Evolutionary conservation across 1,140 invertebrate species (phyloP).

Genomic region (Heterodera carotae): DNA sequence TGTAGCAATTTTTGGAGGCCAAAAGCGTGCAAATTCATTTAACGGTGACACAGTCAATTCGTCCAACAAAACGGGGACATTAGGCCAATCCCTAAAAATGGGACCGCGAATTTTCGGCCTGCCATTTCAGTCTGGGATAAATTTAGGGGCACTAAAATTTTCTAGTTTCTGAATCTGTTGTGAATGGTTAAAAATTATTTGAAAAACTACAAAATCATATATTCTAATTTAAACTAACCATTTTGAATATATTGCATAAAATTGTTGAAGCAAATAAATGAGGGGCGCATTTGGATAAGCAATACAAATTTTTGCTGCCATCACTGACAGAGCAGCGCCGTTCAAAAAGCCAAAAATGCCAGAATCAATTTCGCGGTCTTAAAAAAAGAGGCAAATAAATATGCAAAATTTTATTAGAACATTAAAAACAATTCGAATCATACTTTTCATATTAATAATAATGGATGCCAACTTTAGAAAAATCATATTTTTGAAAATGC

Average conservation of each 20-base stretch:
- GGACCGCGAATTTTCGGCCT: no score
- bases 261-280: slow-evolving; percentile 17
- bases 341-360: slow-evolving; percentile 24
- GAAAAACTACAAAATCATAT: neutral
- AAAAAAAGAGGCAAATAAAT: neutral
- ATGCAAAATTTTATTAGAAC: no score
- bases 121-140: no score
- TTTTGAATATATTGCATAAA: slow-evolving; percentile 3
- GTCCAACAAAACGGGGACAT: slow-evolving; percentile 12
- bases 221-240: slow-evolving; percentile 9
- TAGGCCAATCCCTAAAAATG: slow-evolving; percentile 17
- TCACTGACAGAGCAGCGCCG: slow-evolving; percentile 7
- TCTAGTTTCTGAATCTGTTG: no score
- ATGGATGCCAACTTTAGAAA: neutral
- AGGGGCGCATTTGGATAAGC: neutral
- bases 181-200: no score
- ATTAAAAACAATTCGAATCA: no score
- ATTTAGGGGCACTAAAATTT: no score
- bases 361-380: slow-evolving; percentile 16
- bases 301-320: slow-evolving; percentile 19
- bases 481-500: neutral
- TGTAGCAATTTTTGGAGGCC: neutral
- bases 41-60: neutral
- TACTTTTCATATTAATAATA: neutral
- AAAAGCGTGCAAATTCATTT: slow-evolving; percentile 13